Percentiles rank a stretch among this genome's conserved stretches.
phyloP scores from a whole-genome alignment of 2,888 invertebrate species.

The Acronicta leporina region DNA sequence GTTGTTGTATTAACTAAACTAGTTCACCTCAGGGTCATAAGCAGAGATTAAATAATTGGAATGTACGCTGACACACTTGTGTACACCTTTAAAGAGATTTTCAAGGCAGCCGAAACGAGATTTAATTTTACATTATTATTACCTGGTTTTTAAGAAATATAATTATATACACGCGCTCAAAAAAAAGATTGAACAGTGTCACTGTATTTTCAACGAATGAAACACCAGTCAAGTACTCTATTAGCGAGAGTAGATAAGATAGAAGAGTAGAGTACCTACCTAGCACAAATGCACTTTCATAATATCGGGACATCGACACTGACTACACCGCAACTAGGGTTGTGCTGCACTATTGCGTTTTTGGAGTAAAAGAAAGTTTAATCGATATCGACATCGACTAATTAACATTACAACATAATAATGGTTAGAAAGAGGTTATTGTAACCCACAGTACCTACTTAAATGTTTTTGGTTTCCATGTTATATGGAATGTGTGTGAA shows the following conservation, averaged over 20 bases:
- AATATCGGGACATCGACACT: conserved; percentile 41
- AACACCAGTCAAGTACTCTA: neutral
- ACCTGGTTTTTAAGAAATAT: conserved; percentile 8
- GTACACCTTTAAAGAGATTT: conserved; percentile 8
- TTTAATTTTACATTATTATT: conserved; percentile 22
- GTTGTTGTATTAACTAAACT: neutral
- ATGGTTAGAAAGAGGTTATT: no score
- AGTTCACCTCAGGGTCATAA: conserved; percentile 20
- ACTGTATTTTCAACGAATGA: no score
- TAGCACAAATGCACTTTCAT: conserved; percentile 56
- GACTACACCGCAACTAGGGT: conserved; percentile 44
- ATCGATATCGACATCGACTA: conserved; percentile 22
- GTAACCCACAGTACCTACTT: no score
- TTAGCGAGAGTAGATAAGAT: conserved; percentile 24
- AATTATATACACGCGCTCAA: neutral
- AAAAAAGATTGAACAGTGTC: no score
- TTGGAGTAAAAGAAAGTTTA: conserved; percentile 41
- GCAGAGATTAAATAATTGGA: conserved; percentile 12
- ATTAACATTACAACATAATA: no score
- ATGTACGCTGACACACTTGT: conserved; percentile 28
- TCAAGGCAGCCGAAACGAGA: conserved; percentile 30
- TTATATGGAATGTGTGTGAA: no score
- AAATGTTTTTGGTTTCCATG: no score
- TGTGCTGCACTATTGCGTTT: conserved; percentile 15
- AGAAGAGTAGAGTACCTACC: no score